Evolutionary conservation across 2,888 invertebrate genomes (phyloP).

Genomic region (Cryptus armator): DNA sequence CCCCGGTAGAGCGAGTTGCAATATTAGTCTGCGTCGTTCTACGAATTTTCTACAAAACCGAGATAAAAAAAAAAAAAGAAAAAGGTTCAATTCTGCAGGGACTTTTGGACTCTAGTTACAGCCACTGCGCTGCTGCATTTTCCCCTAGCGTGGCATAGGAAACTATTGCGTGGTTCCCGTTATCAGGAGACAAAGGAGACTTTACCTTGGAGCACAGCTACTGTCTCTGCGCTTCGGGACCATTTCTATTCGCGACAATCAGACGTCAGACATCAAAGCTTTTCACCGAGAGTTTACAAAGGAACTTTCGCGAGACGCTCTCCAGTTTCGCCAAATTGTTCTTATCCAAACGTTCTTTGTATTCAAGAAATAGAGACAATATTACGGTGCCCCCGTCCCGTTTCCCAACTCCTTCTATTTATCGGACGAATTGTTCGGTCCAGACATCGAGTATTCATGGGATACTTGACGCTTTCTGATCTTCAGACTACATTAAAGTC

Average conservation of each 20-base stretch:
- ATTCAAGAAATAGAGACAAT: not conserved
- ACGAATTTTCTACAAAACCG: slow-evolving; percentile 11
- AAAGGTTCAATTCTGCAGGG: slow-evolving; percentile 26
- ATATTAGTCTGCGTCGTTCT: slow-evolving; percentile 13
- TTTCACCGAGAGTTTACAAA: not conserved
- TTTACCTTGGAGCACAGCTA: not conserved
- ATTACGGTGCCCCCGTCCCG: not conserved
- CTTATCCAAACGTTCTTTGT: not conserved
- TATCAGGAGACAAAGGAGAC: slow-evolving; percentile 35
- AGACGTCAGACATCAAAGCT: slow-evolving; percentile 19
- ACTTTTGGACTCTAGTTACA: slow-evolving; percentile 1
- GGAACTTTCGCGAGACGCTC: not conserved
- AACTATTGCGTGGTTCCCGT: slow-evolving; percentile 7
- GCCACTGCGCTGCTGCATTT: not conserved
- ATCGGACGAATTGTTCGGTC: not conserved
- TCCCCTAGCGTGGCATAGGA: not conserved
- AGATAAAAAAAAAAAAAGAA: slow-evolving; percentile 12
- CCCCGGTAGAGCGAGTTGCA: not conserved
- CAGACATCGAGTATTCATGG: slow-evolving; percentile 13
- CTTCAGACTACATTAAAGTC: slow-evolving; percentile 26
- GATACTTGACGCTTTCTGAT: not conserved
- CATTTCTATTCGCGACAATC: slow-evolving; percentile 24
- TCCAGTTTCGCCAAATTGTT: slow-evolving; percentile 1
- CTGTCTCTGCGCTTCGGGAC: not conserved
- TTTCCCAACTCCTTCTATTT: not conserved